A percentile compares a stretch with the other conserved stretches of the same genome.
Evolutionary conservation across 23 tunicate species (phyloP).

Genomic region (Oikopleura albicans): DNA sequence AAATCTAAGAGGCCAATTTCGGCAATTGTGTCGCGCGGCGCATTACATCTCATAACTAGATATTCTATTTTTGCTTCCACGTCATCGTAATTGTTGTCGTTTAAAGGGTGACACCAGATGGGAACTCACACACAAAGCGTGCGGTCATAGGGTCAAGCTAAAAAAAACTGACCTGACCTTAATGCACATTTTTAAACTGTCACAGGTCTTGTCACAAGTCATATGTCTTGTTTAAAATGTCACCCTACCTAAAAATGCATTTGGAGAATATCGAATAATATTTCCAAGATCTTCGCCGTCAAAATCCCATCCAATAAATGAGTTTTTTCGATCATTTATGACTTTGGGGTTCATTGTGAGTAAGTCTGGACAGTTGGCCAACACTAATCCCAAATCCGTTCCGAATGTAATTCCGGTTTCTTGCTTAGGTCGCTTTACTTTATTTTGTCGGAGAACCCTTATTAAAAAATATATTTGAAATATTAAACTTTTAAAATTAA

Average conservation of each 20-base stretch:
- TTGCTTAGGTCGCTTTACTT: too few relatives aligned
- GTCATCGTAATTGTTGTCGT: background rate
- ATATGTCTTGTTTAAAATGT: too few relatives aligned
- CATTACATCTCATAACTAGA: background rate
- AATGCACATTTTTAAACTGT: too few relatives aligned
- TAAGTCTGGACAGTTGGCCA: background rate
- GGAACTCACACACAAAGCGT: too few relatives aligned
- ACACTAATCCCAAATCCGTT: background rate
- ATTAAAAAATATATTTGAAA: too few relatives aligned
- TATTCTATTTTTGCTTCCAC: background rate
- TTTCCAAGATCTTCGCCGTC: background rate
- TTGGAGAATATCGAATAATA: background rate
- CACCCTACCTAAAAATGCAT: background rate
- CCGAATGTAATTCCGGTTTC: background rate
- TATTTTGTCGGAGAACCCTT: too few relatives aligned
- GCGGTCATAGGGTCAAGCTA: too few relatives aligned
- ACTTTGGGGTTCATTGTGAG: background rate
- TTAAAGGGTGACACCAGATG: too few relatives aligned
- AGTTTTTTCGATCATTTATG: background rate
- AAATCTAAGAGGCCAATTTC: background rate
- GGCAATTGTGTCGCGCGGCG: background rate
- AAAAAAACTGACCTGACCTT: too few relatives aligned
- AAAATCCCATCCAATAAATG: background rate
- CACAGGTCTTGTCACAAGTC: too few relatives aligned
- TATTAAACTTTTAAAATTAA: too few relatives aligned